These are phyloP conservation scores for Scolanthus callimorphus DNA, from an alignment of 92 coral and sea anemone genomes.

Conservation along the genomic window DNA sequence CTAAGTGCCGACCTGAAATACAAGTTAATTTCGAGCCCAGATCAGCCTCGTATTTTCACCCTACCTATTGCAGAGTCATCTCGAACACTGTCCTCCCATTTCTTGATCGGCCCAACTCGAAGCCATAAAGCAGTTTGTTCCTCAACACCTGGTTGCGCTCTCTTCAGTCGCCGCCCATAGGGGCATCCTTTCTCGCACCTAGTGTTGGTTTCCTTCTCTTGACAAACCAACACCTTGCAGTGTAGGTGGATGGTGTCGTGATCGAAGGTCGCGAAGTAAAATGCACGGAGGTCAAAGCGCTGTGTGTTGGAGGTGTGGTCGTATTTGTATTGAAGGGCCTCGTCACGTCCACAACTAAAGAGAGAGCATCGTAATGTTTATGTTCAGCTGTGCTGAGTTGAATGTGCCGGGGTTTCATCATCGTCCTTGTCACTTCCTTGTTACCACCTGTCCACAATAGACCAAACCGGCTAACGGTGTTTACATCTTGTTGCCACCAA, in stretches of 20 bases:
- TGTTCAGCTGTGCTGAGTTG: background rate
- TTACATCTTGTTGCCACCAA: no score
- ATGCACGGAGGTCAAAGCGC: slow-evolving; percentile 66
- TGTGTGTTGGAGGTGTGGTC: slow-evolving; percentile 48
- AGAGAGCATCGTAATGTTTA: no score
- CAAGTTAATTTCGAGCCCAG: no score
- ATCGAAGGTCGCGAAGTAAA: slow-evolving; percentile 49
- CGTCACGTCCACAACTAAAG: slow-evolving; percentile 65
- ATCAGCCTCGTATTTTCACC: no score
- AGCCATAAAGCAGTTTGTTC: slow-evolving; percentile 6
- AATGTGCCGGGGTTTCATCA: background rate
- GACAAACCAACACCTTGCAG: slow-evolving; percentile 70
- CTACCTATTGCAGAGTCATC: no score
- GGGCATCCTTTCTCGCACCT: slow-evolving; percentile 54
- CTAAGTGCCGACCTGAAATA: no score
- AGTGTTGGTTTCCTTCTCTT: slow-evolving; percentile 36
- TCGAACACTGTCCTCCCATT: no score
- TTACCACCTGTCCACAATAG: no score
- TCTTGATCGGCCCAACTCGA: slow-evolving; percentile 9
- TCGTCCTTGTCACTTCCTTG: no score
- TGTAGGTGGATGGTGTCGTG: slow-evolving; percentile 51
- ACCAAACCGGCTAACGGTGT: no score
- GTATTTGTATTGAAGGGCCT: slow-evolving; percentile 55
- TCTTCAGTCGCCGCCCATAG: background rate
- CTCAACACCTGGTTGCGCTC: background rate